Evolutionary conservation across 2,888 invertebrate genomes (phyloP).

Genomic region (Volucella inanis): DNA sequence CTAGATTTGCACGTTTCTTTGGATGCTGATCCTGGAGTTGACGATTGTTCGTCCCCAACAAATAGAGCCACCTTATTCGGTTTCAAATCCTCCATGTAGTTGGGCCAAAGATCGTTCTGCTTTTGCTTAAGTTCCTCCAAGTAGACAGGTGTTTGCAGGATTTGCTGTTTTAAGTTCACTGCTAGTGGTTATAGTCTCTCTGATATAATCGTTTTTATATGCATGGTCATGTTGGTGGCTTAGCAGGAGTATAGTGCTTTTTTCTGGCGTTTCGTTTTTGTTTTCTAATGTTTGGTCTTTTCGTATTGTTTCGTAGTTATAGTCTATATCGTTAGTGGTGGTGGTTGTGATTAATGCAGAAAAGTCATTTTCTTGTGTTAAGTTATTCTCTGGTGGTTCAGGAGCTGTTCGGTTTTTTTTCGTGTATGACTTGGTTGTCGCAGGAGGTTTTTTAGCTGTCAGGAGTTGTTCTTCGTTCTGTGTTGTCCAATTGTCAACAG

Average conservation of each 20-base stretch:
- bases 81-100: conserved; percentile 26
- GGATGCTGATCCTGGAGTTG: conserved; percentile 33
- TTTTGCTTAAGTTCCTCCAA: conserved; percentile 56
- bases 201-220: conserved; percentile 25
- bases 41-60: conserved; percentile 63
- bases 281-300: conserved; percentile 21
- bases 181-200: conserved; percentile 1
- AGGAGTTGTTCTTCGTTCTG: neutral
- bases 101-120: conserved; percentile 46
- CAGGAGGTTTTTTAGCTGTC: neutral
- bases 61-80: conserved; percentile 64
- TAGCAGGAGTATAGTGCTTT: conserved; percentile 8
- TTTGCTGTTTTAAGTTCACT: conserved; percentile 44
- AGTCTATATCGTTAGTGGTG: neutral
- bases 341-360: neutral
- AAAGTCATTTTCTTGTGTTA: conserved; percentile 18
- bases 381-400: conserved; percentile 22
- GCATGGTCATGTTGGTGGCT: conserved; percentile 17
- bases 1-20: conserved; percentile 34
- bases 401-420: conserved; percentile 32
- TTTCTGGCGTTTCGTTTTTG: conserved; percentile 26
- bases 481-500: conserved; percentile 9
- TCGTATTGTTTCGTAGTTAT: conserved; percentile 33
- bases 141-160: conserved; percentile 62
- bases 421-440: neutral